Conservation (phyloP, 2,888 invertebrate genomes). For the Phortica magna region DNA sequence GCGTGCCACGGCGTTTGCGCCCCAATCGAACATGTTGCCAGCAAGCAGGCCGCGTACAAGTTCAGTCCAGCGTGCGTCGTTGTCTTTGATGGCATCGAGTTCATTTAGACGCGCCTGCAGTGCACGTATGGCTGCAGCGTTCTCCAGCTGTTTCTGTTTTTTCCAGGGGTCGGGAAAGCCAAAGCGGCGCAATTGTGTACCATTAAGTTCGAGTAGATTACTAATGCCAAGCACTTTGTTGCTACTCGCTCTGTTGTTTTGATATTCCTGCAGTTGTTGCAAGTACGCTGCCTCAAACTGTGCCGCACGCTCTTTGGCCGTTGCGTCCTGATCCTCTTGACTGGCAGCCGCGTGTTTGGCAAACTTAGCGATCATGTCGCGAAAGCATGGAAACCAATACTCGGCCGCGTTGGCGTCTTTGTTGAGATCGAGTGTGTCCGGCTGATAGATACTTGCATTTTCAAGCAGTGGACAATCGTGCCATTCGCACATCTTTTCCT, state of each 20-base stretch:
- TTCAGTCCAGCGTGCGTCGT: conserved; percentile 82
- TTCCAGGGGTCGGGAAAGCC: conserved; percentile 94
- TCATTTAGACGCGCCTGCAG: conserved; percentile 84
- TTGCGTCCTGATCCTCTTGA: conserved; percentile 76
- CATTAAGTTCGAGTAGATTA: conserved; percentile 93
- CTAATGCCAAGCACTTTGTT: conserved; percentile 87
- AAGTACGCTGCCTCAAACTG: conserved; percentile 91
- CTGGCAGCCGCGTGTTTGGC: conserved; percentile 88
- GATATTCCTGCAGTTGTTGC: conserved; percentile 81
- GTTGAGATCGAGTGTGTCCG: conserved; percentile 94
- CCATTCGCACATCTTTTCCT: conserved; percentile 20
- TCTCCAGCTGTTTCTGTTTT: conserved; percentile 92
- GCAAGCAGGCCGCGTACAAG: conserved; percentile 84
- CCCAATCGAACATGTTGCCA: conserved; percentile 97
- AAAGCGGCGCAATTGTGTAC: conserved; percentile 92
- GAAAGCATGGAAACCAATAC: conserved; percentile 96
- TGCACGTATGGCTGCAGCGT: conserved; percentile 86
- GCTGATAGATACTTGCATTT: conserved; percentile 88
- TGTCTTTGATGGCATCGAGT: conserved; percentile 84
- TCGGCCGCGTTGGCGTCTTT: conserved; percentile 90
- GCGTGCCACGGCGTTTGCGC: conserved; percentile 92
- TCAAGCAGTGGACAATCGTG: conserved; percentile 85
- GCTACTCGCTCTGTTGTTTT: conserved; percentile 78
- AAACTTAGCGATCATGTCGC: conserved; percentile 91
- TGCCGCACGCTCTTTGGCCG: conserved; percentile 88